Percentiles rank a stretch among this genome's conserved stretches.
Conservation (phyloP, 53 echinoderm and acorn worm species). For the Echinarachnius parma region DNA sequence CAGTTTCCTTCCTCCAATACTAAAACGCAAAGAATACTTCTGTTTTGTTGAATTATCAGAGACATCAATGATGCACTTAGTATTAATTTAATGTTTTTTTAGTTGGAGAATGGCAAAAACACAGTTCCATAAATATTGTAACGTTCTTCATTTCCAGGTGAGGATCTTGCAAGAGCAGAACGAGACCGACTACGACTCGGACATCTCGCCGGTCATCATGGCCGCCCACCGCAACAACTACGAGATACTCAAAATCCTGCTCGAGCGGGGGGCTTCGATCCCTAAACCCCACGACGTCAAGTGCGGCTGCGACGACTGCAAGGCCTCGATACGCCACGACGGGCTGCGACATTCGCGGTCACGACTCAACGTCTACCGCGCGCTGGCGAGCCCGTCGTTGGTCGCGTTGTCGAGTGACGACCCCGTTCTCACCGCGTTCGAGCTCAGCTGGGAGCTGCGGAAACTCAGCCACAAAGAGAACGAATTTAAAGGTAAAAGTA, state of each 20-base stretch:
- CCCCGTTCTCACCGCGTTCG: conserved; percentile 93
- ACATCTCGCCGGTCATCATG: conserved; percentile 88
- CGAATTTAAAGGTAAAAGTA: conserved; percentile 71
- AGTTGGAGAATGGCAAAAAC: background rate
- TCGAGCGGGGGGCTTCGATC: conserved; percentile 93
- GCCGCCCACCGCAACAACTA: conserved; percentile 99
- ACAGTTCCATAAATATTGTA: background rate
- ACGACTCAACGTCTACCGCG: conserved; percentile 89
- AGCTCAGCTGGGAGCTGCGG: conserved; percentile 95
- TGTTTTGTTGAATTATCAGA: too few species aligned
- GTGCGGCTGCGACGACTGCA: conserved; percentile 97
- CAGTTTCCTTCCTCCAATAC: too few species aligned
- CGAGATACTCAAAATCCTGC: conserved; percentile 86
- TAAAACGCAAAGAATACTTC: too few species aligned
- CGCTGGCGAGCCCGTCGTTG: conserved; percentile 90
- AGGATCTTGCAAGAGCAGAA: conserved; percentile 80
- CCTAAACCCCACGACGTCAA: conserved; percentile 97
- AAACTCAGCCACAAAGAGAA: conserved; percentile 91
- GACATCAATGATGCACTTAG: too few species aligned
- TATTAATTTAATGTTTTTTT: too few species aligned
- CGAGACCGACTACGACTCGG: conserved; percentile 91
- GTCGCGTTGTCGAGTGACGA: conserved; percentile 93
- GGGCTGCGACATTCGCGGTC: conserved; percentile 93
- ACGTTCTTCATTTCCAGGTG: conserved; percentile 44
- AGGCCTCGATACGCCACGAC: conserved; percentile 90